phyloP scores from a whole-genome alignment of 2,888 invertebrate genomes.

The Dasypogon diadema region DNA sequence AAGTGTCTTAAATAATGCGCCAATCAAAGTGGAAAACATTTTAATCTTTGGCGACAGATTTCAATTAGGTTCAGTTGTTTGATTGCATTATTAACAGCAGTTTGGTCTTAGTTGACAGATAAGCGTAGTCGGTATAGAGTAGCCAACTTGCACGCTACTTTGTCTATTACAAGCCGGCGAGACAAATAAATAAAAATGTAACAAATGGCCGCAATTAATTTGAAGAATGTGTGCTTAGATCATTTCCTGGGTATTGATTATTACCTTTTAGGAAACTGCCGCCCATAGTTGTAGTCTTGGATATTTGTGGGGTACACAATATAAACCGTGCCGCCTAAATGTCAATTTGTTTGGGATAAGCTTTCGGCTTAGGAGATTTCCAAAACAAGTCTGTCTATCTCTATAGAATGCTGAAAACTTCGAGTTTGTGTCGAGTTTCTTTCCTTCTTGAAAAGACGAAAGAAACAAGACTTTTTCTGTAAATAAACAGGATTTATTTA shows the following conservation, averaged over 20 bases:
- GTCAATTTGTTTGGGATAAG: too few relatives aligned
- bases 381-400: too few relatives aligned
- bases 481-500: too few relatives aligned
- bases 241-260: not conserved
- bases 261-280: not conserved
- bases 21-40: constrained; percentile 48
- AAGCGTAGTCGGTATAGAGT: constrained; percentile 8
- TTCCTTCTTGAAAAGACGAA: too few relatives aligned
- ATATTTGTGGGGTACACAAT: not conserved
- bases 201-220: constrained; percentile 24
- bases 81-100: constrained; percentile 56
- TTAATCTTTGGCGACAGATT: constrained; percentile 55
- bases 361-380: too few relatives aligned
- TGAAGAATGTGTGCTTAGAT: not conserved
- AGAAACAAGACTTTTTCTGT: too few relatives aligned
- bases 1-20: constrained; percentile 33
- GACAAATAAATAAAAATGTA: constrained; percentile 30
- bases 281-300: not conserved
- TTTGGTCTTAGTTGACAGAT: constrained; percentile 46
- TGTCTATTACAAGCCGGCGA: constrained; percentile 28
- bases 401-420: too few relatives aligned
- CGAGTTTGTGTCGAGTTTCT: too few relatives aligned
- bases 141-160: not conserved
- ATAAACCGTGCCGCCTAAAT: not conserved
- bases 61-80: constrained; percentile 55